Evolutionary conservation across 2,888 invertebrate genomes (phyloP).

Genomic region (Ornithoptera alexandrae): DNA sequence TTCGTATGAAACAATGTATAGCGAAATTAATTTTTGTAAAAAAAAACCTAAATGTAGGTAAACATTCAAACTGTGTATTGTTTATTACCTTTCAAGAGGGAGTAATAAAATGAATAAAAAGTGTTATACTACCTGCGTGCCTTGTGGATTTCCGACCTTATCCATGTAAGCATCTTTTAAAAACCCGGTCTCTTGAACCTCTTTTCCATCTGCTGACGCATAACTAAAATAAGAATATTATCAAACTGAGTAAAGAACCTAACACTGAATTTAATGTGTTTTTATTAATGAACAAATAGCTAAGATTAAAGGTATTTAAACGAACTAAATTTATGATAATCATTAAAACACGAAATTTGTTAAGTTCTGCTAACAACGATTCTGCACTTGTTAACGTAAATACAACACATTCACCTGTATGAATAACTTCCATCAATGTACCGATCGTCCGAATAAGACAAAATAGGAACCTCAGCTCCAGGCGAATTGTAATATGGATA

Average conservation of each 20-base stretch:
- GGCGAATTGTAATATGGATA: constrained; percentile 54
- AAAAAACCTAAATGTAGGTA: too few relatives aligned
- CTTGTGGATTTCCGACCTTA: constrained; percentile 82
- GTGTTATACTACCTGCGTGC: constrained; percentile 54
- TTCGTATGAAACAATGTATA: background rate
- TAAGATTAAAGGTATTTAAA: too few relatives aligned
- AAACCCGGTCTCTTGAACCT: constrained; percentile 88
- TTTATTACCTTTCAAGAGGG: background rate
- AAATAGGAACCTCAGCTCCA: constrained; percentile 70
- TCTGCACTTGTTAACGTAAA: background rate
- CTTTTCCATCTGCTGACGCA: constrained; percentile 87
- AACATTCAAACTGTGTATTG: too few relatives aligned
- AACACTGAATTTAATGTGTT: too few relatives aligned
- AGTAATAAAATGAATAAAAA: background rate
- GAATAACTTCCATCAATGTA: constrained; percentile 81
- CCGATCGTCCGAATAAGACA: constrained; percentile 76
- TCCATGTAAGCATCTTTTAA: constrained; percentile 84
- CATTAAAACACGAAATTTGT: background rate
- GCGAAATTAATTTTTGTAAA: too few relatives aligned
- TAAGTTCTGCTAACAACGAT: background rate
- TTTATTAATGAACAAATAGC: too few relatives aligned
- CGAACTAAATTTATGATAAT: background rate
- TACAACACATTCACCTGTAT: constrained; percentile 10
- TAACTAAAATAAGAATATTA: constrained; percentile 76
- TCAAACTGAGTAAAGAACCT: background rate